Conservation (phyloP, 2,797 vertebrate species). For the Cheirogaleus major region DNA sequence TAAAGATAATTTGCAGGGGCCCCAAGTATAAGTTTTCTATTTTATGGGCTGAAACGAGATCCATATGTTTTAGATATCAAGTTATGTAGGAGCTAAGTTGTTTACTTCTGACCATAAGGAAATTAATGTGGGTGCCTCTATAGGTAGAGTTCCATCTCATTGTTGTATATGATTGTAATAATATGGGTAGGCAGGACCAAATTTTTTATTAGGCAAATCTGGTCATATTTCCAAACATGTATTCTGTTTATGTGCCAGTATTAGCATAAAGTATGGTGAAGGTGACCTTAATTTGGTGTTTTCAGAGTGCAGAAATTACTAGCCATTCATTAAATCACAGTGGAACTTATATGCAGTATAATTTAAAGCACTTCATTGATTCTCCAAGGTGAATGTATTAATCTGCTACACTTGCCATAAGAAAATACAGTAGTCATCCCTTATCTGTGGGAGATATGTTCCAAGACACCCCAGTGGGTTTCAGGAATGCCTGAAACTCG, state of each 20-base stretch:
- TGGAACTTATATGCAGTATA: neutral
- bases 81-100: neutral
- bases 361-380: neutral
- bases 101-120: neutral
- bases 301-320: neutral
- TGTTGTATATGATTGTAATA: neutral
- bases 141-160: neutral
- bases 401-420: neutral
- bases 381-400: neutral
- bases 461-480: neutral
- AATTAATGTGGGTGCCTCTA: neutral
- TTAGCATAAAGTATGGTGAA: neutral
- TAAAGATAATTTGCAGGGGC: neutral
- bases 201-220: neutral
- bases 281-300: neutral
- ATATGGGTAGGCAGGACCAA: neutral
- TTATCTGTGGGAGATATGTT: neutral
- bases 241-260: neutral
- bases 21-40: neutral
- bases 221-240: neutral
- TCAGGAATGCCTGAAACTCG: neutral
- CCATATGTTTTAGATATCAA: neutral
- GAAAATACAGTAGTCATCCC: neutral
- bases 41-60: neutral
- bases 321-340: neutral